Base-by-base conservation (phyloP, 2,113 vertebrate genomes). In the Sphaerodactylus townsendi region DNA sequence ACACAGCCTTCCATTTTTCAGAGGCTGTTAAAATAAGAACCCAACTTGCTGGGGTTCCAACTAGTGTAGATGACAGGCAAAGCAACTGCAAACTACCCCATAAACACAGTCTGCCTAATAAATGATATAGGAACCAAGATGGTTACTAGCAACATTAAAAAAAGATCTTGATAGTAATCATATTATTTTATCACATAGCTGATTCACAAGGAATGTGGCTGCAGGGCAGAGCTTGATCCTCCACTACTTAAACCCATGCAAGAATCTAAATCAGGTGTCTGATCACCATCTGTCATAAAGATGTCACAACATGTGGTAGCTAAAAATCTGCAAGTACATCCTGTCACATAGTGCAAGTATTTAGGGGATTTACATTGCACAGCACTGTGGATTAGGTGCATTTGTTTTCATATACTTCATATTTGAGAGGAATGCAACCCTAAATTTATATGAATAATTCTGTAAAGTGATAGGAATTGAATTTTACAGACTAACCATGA, bases 261-360 rank as follows among this genome's bases (percentile, higher is more conserved):
- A 33, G 88, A 77, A 85, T 80, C 62, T 79, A 3, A 76, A 10
- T 75, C 87, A 87, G 70, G 78, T 5, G 37, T 13, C 70, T 81
- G 83, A 65, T 87, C n/a, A 21, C 33, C 69, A 33, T 14, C 19
- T 1, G 2, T 79, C 81, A 85, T 14, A 2, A 6, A 68, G 50
- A 66, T 33, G 1, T 3, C 0, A 7, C 1, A 37, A 44, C 1
- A 79, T 71, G 39, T 87, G 37, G 2, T n/a, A 84, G 69, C 1
- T 91, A 85, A 83, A 56, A 73, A 77, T 65, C 76, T 82, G 15
- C 11, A 85, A 87, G 2, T 19, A 1, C 9, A 10, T 78, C n/a
- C 77, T 83, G 64, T 30, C 19, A 82, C 39, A 78, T 1, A 0
- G 69, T 48, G 72, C 2, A 76, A 86, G 79, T 78, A 66, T 78